phyloP scores from a whole-genome alignment of 2,797 vertebrate genomes.

The Corythornis leucogaster region DNA sequence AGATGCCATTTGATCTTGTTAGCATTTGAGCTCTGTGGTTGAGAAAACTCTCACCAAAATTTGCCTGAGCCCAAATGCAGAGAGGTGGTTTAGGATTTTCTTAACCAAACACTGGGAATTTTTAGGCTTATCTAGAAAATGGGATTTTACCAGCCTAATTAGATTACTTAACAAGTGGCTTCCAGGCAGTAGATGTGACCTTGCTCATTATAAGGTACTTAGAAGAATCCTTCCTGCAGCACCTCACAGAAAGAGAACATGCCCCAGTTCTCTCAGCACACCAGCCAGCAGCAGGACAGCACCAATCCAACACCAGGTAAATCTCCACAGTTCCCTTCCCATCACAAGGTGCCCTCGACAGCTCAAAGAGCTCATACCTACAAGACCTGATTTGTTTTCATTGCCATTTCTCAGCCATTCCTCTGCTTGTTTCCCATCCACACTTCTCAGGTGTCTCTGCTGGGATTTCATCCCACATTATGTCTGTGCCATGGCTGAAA shows the following conservation, averaged over 20 bases:
- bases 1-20: background rate
- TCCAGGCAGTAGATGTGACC: background rate
- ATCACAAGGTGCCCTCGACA: background rate
- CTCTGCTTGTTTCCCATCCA: background rate
- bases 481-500: fast-evolving
- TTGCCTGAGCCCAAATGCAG: background rate
- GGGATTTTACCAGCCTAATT: background rate
- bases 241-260: background rate
- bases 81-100: background rate
- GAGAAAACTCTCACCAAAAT: background rate
- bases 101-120: background rate
- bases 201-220: background rate
- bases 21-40: background rate
- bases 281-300: background rate
- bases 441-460: background rate
- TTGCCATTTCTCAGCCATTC: background rate
- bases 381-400: background rate
- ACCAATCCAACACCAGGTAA: background rate
- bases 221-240: background rate
- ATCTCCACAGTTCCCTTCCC: background rate
- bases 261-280: fast-evolving
- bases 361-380: background rate
- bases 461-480: background rate
- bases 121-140: background rate
- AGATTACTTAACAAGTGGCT: background rate